Evolutionary conservation across 2,888 invertebrate genomes (phyloP).

Genomic region (Philereme transversata): DNA sequence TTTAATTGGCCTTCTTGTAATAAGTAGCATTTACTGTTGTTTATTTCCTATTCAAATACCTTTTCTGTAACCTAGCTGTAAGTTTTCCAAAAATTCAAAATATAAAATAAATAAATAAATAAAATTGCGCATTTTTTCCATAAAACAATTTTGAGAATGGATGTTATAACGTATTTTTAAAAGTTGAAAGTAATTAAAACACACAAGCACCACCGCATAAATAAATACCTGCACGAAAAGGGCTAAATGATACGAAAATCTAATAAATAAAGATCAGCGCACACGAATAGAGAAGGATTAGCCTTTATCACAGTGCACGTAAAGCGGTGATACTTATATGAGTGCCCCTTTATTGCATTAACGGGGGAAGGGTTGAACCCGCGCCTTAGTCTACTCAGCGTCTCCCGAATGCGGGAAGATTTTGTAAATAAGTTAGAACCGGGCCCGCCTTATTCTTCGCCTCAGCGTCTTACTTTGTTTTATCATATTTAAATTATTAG

Average conservation of each 20-base stretch:
- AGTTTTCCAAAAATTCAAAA: no score
- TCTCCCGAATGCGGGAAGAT: conserved; percentile 67
- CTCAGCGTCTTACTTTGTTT: conserved; percentile 78
- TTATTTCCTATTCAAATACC: no score
- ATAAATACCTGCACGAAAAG: conserved; percentile 24
- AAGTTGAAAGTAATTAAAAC: neutral
- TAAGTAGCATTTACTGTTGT: no score
- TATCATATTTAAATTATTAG: conserved; percentile 85
- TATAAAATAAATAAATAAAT: no score
- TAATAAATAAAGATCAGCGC: conserved; percentile 71
- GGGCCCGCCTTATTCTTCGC: conserved; percentile 75
- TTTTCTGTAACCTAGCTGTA: no score
- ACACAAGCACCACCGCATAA: neutral
- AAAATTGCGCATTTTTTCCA: no score
- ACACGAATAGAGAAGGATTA: conserved; percentile 70
- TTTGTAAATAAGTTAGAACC: conserved; percentile 82
- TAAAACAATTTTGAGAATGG: no score
- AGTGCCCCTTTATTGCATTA: conserved; percentile 83
- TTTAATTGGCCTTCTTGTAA: no score
- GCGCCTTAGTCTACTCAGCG: conserved; percentile 50
- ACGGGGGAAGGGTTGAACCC: conserved; percentile 71
- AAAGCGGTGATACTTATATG: conserved; percentile 81
- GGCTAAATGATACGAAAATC: conserved; percentile 56
- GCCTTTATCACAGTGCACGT: conserved; percentile 75
- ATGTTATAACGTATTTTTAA: no score